Conservation (phyloP, 2,888 invertebrate species). For the Pterobdella sp. region DNA sequence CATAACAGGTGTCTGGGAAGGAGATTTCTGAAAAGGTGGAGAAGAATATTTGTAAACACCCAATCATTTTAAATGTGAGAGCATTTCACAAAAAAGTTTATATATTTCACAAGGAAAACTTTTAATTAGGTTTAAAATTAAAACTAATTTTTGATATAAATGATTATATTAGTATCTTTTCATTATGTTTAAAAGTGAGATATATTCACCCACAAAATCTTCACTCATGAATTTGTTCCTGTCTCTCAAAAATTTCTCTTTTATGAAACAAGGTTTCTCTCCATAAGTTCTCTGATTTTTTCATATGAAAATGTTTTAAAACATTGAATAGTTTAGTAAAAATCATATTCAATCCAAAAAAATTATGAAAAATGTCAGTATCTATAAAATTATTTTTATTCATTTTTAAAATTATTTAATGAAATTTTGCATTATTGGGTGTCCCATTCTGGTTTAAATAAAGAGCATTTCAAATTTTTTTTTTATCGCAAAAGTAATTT, state of each 20-base stretch:
- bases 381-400: too few species aligned
- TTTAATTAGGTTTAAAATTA: too few species aligned
- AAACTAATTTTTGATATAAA: too few species aligned
- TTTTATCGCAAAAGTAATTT: background rate
- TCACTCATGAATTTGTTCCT: conserved; percentile 2
- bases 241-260: background rate
- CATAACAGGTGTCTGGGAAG: background rate
- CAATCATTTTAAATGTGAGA: too few species aligned
- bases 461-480: background rate
- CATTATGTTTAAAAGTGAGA: background rate
- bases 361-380: too few species aligned
- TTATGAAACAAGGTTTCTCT: background rate
- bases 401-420: background rate
- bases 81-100: too few species aligned
- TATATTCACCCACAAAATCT: conserved; percentile 1
- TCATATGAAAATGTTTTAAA: background rate
- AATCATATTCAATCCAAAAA: background rate
- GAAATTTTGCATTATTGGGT: background rate
- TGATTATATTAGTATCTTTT: too few species aligned
- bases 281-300: background rate
- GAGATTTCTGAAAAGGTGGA: background rate
- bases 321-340: background rate
- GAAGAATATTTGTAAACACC: too few species aligned
- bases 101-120: too few species aligned
- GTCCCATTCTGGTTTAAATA: background rate